These are phyloP conservation scores for Astreopora myriophthalma DNA, from an alignment of 64 coral and sea anemone genomes.

Conservation along the genomic window DNA sequence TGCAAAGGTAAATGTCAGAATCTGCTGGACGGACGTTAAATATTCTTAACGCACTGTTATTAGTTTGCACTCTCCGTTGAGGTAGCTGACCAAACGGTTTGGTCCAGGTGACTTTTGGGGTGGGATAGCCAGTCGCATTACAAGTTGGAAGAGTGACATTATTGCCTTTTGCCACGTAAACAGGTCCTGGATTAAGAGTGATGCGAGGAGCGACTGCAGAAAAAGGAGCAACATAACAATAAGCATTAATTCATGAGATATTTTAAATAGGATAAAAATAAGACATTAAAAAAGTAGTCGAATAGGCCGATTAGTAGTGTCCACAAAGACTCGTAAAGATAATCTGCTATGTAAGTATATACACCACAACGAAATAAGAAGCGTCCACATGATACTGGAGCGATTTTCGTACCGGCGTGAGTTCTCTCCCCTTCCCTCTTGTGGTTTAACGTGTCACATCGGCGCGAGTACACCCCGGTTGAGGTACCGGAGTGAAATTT, in stretches of 20 bases:
- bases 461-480: no score
- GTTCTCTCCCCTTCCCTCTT: no score
- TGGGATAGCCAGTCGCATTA: constrained; percentile 51
- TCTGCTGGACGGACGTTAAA: not conserved
- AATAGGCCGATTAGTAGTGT: no score
- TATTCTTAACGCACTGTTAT: not conserved
- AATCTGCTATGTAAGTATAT: no score
- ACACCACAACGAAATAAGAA: no score
- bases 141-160: constrained; percentile 46
- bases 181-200: constrained; percentile 26
- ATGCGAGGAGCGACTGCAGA: not conserved
- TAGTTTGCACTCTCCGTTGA: not conserved
- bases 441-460: no score
- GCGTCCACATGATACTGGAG: no score
- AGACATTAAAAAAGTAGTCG: no score
- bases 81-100: constrained; percentile 30
- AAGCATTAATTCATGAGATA: not conserved
- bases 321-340: no score
- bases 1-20: constrained; percentile 41
- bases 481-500: no score
- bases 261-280: no score
- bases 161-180: not conserved
- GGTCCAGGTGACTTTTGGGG: constrained; percentile 54
- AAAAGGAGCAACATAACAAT: not conserved
- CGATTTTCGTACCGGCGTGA: no score